phyloP scores from a whole-genome alignment of 2,797 vertebrate species.

The Artibeus lituratus region DNA sequence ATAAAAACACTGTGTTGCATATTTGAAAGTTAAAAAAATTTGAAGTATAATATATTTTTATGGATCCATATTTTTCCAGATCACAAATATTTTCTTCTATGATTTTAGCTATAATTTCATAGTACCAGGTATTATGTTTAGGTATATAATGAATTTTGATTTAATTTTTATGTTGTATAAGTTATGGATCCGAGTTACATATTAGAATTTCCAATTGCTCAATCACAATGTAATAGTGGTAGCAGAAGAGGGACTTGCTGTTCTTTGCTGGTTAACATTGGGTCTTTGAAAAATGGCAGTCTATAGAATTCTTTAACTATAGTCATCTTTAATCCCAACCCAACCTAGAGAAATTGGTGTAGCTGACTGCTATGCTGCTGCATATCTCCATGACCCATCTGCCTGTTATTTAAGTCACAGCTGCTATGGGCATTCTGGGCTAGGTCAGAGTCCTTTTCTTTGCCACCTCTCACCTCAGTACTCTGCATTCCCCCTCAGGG shows the following conservation, averaged over 20 bases:
- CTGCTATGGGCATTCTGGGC: not conserved
- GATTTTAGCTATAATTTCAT: not conserved
- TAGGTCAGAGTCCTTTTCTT: not conserved
- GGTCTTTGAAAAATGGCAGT: not conserved
- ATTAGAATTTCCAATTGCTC: not conserved
- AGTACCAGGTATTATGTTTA: not conserved
- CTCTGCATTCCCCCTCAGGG: no score
- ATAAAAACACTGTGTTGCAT: not conserved
- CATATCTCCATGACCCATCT: rapidly evolving
- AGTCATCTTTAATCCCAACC: not conserved
- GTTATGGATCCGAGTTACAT: not conserved
- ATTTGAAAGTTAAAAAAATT: not conserved
- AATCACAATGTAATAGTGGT: not conserved
- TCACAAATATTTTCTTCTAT: not conserved
- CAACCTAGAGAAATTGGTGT: not conserved
- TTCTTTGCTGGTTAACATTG: not conserved
- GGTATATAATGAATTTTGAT: not conserved
- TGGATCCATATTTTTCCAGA: not conserved
- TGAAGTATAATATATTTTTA: not conserved
- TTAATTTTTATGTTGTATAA: not conserved
- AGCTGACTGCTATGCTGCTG: not conserved
- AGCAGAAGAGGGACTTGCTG: not conserved
- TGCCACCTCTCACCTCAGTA: not conserved
- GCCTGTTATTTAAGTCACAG: not conserved
- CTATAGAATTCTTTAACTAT: not conserved